A percentile compares a stretch with the other conserved stretches of the same genome.
phyloP scores from a whole-genome alignment of 2,797 vertebrate species.

The Gouania willdenowi region DNA sequence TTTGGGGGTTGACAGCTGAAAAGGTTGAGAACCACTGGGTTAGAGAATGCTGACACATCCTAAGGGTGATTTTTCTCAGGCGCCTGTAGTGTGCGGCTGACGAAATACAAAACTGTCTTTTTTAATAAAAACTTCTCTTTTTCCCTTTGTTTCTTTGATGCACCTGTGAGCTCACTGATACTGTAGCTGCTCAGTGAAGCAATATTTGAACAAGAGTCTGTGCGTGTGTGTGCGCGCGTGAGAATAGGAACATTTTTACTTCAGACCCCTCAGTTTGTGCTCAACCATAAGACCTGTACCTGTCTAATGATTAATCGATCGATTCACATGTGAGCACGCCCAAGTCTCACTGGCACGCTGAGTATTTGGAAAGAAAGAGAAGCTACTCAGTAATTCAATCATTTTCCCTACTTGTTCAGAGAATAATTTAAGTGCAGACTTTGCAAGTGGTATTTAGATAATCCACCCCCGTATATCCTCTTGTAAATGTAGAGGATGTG shows the following conservation, averaged over 20 bases:
- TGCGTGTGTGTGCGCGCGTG: background rate
- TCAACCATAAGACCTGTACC: constrained; percentile 2
- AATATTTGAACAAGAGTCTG: constrained; percentile 24
- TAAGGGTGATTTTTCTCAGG: constrained; percentile 12
- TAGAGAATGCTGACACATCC: too few relatives aligned
- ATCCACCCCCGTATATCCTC: constrained; percentile 14
- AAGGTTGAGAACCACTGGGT: too few relatives aligned
- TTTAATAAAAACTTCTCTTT: background rate
- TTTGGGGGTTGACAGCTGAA: too few relatives aligned
- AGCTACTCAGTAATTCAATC: background rate
- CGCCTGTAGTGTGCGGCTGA: constrained; percentile 26
- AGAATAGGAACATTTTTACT: constrained; percentile 18
- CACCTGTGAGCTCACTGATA: constrained; percentile 41
- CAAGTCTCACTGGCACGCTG: constrained; percentile 14
- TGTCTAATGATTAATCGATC: constrained; percentile 19
- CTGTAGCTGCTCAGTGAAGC: constrained; percentile 21
- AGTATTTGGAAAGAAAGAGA: constrained; percentile 5
- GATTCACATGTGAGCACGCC: constrained; percentile 9
- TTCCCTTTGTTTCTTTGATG: constrained; percentile 16
- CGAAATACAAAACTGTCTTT: constrained; percentile 3
- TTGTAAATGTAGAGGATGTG: constrained; percentile 28
- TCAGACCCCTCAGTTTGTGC: constrained; percentile 14
- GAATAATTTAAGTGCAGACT: constrained; percentile 8
- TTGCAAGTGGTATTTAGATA: constrained; percentile 24
- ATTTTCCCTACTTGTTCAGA: constrained; percentile 2